Evolutionary conservation across 1,140 invertebrate species (phyloP).

Genomic region (Zaprionus africanus): DNA sequence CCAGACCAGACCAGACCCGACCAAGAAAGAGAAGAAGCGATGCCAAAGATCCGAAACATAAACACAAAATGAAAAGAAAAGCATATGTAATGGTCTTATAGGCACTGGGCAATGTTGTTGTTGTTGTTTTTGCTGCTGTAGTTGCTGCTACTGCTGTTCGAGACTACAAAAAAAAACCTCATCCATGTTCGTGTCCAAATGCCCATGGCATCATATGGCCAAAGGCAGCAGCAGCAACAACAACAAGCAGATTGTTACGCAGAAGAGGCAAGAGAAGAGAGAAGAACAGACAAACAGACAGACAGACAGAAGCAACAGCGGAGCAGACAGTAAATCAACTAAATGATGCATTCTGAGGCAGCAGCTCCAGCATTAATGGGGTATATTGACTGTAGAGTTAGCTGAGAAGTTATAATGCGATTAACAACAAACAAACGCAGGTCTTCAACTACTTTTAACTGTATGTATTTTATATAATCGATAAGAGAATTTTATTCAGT

Average conservation of each 20-base stretch:
- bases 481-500: too few species aligned
- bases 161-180: conserved; percentile 27
- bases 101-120: neutral
- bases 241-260: conserved; percentile 20
- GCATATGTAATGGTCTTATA: conserved; percentile 65
- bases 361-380: neutral
- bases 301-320: conserved; percentile 27
- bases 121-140: conserved; percentile 1
- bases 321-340: conserved; percentile 60
- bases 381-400: conserved; percentile 1
- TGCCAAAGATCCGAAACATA: conserved; percentile 62
- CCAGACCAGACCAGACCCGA: neutral
- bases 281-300: conserved; percentile 2
- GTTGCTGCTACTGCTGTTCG: conserved; percentile 13
- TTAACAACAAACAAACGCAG: neutral
- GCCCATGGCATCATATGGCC: conserved; percentile 47
- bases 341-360: conserved; percentile 53
- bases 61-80: conserved; percentile 69
- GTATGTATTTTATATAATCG: too few species aligned
- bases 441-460: too few species aligned
- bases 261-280: conserved; percentile 30
- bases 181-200: conserved; percentile 46
- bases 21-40: conserved; percentile 24
- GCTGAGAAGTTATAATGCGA: neutral
- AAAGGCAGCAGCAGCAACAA: conserved; percentile 27